Evolutionary conservation across 1,140 invertebrate species (phyloP), one percentile per base, ranked within the genome.

Genomic region (Parapsyche elsis): DNA sequence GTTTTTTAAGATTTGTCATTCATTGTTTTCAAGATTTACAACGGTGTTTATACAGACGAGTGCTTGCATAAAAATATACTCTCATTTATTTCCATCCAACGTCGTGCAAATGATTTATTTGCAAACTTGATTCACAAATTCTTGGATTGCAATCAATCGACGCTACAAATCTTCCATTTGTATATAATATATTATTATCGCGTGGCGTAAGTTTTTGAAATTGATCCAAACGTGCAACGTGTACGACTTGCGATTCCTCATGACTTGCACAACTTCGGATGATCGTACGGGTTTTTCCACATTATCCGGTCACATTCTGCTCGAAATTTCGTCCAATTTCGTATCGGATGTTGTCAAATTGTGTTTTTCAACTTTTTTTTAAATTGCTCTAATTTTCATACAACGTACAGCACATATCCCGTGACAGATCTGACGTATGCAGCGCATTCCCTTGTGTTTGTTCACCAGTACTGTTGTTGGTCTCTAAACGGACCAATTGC

Each of bases 401-500:
- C 49, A 4, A 10, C 49, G 49, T 53, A 53, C 16, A 14, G n/a
- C n/a, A n/a, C n/a, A n/a, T n/a, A n/a, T n/a, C n/a, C n/a, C n/a
- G n/a, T n/a, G 2, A 53, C 24, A 23, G 26, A 67, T 67, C 64
- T 67, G 64, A 67, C 64, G 64, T 67, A 38, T 67, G 21, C 64
- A 23, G 24, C 21, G 10, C 24, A 30, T 67, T 67, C 24, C 24
- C 64, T 67, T 2, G 12, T 14, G 10, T 53, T 53, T 53, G 16
- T 53, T 53, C 49, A 12, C 12, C 64, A 10, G 10, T 24, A 23
- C 64, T 12, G 26, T 16, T 0, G 64, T 2, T 24, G 24, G 64
- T 26, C 64, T 19, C 73, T 75, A 75, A 75, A 46, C 45, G 45
- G 73, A n/a, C 73, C 73, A 75, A 75, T 75, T 75, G 73, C 45